These are phyloP conservation scores for Palythoa heliodiscus DNA, from an alignment of 92 coral and sea anemone genomes.

Conservation along the genomic window DNA sequence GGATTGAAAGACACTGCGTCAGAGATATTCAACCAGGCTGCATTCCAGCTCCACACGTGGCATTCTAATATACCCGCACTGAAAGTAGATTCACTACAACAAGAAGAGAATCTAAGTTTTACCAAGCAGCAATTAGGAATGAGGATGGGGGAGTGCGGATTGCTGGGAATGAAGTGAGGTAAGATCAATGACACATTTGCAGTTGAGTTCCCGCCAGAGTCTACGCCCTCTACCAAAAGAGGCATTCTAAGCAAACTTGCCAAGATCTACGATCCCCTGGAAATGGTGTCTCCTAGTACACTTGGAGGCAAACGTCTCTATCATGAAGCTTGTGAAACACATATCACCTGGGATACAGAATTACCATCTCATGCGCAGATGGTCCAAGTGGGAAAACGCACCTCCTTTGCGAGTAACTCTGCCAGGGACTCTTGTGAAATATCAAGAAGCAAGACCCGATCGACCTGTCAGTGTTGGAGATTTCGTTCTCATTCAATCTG, in stretches of 20 bases:
- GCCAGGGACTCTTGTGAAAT: slow-evolving; percentile 27
- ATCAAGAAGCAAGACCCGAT: slow-evolving; percentile 11
- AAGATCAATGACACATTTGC: slow-evolving; percentile 34
- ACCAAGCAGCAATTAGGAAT: slow-evolving; percentile 36
- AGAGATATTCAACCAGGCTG: slow-evolving; percentile 50
- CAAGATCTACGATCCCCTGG: slow-evolving; percentile 46
- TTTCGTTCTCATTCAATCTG: background rate
- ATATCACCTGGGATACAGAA: slow-evolving; percentile 41
- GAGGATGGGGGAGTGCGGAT: slow-evolving; percentile 17
- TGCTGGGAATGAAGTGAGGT: slow-evolving; percentile 46
- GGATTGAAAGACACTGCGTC: slow-evolving; percentile 32
- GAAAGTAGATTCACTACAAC: slow-evolving; percentile 32
- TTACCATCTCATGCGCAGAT: slow-evolving; percentile 4
- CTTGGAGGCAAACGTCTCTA: slow-evolving; percentile 40
- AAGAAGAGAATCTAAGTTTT: background rate
- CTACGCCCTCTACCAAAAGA: slow-evolving; percentile 20
- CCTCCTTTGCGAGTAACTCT: slow-evolving; percentile 28
- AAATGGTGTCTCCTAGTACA: slow-evolving; percentile 36
- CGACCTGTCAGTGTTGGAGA: background rate
- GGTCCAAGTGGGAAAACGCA: slow-evolving; percentile 39
- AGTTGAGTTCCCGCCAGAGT: slow-evolving; percentile 30
- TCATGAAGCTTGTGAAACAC: slow-evolving; percentile 49
- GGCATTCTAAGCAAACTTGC: slow-evolving; percentile 39
- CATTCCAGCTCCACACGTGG: slow-evolving; percentile 68
- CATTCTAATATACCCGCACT: slow-evolving; percentile 53